Base-by-base conservation (phyloP, 2,797 vertebrate genomes). In the Coendou prehensilis region DNA sequence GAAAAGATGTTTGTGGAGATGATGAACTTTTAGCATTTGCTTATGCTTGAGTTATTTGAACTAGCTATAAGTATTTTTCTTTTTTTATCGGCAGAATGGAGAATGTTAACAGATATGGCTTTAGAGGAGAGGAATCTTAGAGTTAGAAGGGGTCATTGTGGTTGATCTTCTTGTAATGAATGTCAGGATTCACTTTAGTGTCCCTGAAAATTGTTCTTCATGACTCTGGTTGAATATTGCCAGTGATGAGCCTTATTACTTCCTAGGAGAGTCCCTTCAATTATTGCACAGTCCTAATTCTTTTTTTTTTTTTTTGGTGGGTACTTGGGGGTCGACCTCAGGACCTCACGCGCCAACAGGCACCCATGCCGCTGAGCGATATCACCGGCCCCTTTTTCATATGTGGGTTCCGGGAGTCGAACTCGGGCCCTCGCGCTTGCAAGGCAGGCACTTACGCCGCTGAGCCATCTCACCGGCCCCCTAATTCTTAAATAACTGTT, bases 31-130 rank as follows among this genome's bases (percentile, higher is more conserved):
- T 52, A 52, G 26, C 47, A 76, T 64, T 86, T 96, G 50, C 14
- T 90, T 93, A 47, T 69, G 41, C 15, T n/a, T 73, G 67, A 91
- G 47, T 14, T 61, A 37, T 67, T 47, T 82, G 69, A 83, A 67
- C 78, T 4, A 82, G 63, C 23, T 80, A 9, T 75, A 90, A 59
- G 13, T 56, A 63, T 47, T 56, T 50, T n/a, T 59, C 4, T 59
- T 71, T 52, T 93, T 96, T 92, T 73, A 63, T 47, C 96, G 54
- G 30, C 22, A 93, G 63, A 83, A 50, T 92, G 61, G 41, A 86
- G 73, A 81, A 17, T 87, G 28, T 91, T 89, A 88, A 41, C 6
- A 67, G 69, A 63, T 79, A 52, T 1, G 30, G 54, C 26, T 83
- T 76, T 89, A 83, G 86, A 95, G 89, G 81, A 87, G 90, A 18